Evolutionary conservation across 2,113 vertebrate genomes (phyloP), one percentile per base, ranked within the genome.

Genomic region (Petromus typicus): DNA sequence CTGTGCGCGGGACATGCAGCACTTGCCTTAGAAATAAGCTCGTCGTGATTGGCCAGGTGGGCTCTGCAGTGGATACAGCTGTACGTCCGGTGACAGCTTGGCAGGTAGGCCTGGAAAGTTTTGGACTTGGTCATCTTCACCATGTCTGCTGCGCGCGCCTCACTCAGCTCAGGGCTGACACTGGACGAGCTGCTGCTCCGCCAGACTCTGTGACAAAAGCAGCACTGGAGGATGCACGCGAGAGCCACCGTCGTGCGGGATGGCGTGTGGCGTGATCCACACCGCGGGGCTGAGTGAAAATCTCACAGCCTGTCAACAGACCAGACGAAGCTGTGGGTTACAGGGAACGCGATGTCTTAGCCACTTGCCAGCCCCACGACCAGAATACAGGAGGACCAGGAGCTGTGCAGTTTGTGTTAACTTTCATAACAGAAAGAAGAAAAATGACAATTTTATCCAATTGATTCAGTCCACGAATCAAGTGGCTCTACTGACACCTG

Each of bases 11-110:
- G 90, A 86, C 71, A 79, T 57, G 79, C 94, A 66, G 40, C 97
- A 98, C 98, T 98, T 98, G 98, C 99, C 99, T 99, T 99, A 93
- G 99, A 99, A 98, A 99, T 99, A 96, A 99, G 99, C 98, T 99
- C 99, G 73, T 99, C 99, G 0, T 99, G 99, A 96, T 99, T 99
- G 98, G 99, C 99, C 98, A 99, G 99, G 96, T 99, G 99, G 23
- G 99, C 99, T 98, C 99, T 99, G 98, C 99, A 99, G 99, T 99
- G 99, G 98, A 99, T 99, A 86, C 99, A 99, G 99, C 99, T 99
- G 98, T 99, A 99, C 11, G 99, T 99, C 78, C 99, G 99, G 83
- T 99, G 99, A 97, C 99, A 99, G 97, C 98, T 98, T 1, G 99
- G 99, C 99, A 99, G 98, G 96, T 99, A 99, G 71, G 99, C 99